Percentiles rank a stretch among this genome's conserved stretches.
Conservation (phyloP, 1,140 invertebrate genomes). For the Drosophila tristis region DNA sequence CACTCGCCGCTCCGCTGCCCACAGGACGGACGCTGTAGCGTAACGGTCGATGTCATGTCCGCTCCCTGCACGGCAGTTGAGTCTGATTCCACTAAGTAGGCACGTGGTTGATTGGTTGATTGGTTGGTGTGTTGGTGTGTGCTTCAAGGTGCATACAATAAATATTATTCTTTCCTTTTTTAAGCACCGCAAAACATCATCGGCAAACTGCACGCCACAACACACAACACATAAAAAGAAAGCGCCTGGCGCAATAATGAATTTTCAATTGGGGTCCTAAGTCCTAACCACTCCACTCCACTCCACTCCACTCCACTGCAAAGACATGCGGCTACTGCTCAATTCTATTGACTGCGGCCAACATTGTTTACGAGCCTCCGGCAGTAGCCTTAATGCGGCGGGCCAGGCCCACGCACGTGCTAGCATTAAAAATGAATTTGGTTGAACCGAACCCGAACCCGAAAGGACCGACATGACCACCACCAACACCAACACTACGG, state of each 20-base stretch:
- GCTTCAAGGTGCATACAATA: conserved; percentile 60
- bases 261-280: conserved; percentile 59
- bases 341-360: conserved; percentile 43
- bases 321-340: conserved; percentile 19
- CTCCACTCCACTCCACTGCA: not conserved
- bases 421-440: conserved; percentile 74
- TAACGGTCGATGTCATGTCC: no score
- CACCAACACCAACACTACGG: not conserved
- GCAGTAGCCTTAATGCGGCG: conserved; percentile 46
- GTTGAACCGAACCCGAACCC: conserved; percentile 7
- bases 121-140: not conserved
- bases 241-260: conserved; percentile 53
- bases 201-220: conserved; percentile 25
- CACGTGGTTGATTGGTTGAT: conserved; percentile 30
- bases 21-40: no score
- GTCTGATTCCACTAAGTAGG: conserved; percentile 15
- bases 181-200: conserved; percentile 43
- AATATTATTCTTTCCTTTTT: conserved; percentile 61
- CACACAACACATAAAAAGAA: conserved; percentile 37
- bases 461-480: conserved; percentile 9
- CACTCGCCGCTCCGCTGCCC: no score
- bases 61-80: not conserved
- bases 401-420: conserved; percentile 50
- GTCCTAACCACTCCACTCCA: conserved; percentile 9
- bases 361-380: conserved; percentile 60